These are phyloP conservation scores for Pimpla rufipes DNA, from an alignment of 2,888 invertebrate species.

Conservation along the genomic window DNA sequence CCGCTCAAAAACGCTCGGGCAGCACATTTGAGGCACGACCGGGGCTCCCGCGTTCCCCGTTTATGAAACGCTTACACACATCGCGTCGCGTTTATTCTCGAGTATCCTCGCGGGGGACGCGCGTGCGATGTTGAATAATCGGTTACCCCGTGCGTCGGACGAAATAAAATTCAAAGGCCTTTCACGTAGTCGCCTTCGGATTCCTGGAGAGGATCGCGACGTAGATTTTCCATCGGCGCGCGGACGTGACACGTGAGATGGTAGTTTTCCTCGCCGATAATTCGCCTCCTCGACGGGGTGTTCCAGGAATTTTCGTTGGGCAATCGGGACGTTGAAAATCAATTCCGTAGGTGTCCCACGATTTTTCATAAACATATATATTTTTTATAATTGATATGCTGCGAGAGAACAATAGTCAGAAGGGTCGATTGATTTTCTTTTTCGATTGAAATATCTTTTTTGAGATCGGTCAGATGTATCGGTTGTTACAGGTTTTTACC, in stretches of 20 bases:
- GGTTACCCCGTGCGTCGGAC: constrained; percentile 24
- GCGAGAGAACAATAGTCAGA: not conserved
- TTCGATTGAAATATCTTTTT: no score
- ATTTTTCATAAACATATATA: no score
- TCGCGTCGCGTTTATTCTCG: constrained; percentile 27
- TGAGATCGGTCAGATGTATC: no score
- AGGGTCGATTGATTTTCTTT: not conserved
- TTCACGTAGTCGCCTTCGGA: constrained; percentile 59
- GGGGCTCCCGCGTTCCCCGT: constrained; percentile 23
- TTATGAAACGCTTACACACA: not conserved
- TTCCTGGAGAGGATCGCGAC: constrained; percentile 51
- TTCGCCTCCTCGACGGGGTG: not conserved
- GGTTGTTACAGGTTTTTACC: no score
- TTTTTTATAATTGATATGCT: not conserved
- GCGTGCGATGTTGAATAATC: constrained; percentile 56
- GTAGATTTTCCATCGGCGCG: constrained; percentile 9
- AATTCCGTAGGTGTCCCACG: no score
- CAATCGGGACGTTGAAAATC: not conserved
- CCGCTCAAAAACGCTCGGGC: constrained; percentile 28
- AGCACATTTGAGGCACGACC: constrained; percentile 27
- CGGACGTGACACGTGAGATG: constrained; percentile 8
- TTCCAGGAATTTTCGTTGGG: not conserved
- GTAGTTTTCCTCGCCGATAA: not conserved
- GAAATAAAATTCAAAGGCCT: constrained; percentile 58
- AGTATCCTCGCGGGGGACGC: constrained; percentile 1